A percentile compares a stretch with the other conserved stretches of the same genome.
These are phyloP conservation scores for Cromileptes altivelis DNA, from an alignment of 2,113 vertebrate species.

Conservation along the genomic window DNA sequence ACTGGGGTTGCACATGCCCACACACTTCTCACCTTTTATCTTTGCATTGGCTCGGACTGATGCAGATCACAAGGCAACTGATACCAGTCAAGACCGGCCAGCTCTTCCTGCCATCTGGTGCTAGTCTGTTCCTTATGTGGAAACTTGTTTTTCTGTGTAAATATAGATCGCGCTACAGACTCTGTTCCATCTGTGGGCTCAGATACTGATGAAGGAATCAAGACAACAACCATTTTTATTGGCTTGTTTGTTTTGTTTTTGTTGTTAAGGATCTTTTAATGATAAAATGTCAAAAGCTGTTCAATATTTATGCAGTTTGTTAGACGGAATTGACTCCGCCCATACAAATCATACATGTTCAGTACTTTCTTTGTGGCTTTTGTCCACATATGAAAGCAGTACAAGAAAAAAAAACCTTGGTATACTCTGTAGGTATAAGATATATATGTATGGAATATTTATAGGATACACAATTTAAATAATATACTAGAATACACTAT, in stretches of 20 bases:
- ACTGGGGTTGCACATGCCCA: constrained; percentile 24
- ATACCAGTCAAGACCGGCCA: constrained; percentile 22
- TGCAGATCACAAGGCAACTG: constrained; percentile 11
- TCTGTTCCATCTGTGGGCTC: constrained; percentile 36
- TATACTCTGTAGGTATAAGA: no score
- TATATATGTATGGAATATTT: no score
- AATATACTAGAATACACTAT: no score
- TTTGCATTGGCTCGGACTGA: constrained; percentile 15
- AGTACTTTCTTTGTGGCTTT: neutral
- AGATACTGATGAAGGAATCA: neutral
- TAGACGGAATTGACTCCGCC: neutral
- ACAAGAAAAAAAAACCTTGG: no score
- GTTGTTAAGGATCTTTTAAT: neutral
- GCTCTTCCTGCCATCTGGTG: constrained; percentile 59
- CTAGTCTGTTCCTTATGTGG: constrained; percentile 21
- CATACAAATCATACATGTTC: neutral
- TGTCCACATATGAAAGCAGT: neutral
- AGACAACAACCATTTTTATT: constrained; percentile 6
- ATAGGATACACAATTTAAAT: no score
- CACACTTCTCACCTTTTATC: constrained; percentile 39
- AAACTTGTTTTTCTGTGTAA: constrained; percentile 44
- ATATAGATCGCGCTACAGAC: constrained; percentile 22
- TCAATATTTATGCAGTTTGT: neutral
- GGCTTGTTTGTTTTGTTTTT: neutral
- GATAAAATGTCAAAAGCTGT: neutral